Evolutionary conservation across 1,140 invertebrate genomes (phyloP), one percentile per base, ranked within the genome.

Genomic region (Wasmannia auropunctata): DNA sequence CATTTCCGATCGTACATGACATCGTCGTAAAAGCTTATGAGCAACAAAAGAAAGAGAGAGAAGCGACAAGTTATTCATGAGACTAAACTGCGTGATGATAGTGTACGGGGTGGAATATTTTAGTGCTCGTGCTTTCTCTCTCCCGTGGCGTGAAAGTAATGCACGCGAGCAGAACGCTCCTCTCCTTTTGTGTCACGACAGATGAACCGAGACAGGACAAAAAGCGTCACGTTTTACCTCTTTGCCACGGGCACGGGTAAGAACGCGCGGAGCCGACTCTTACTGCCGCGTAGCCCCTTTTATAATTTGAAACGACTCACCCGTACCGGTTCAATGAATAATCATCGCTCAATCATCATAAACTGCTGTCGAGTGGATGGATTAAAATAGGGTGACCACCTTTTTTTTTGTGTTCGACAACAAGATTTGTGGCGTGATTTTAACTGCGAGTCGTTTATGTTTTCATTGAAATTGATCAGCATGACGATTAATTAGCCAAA

Each of bases 301-400:
- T 25, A 58, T 54, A 56, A 87, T 77, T 49, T 54, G 56, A 34
- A 34, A 49, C 56, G 28, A 63, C 19, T 11, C 51, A 28, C 25
- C 34, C 14, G 19, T 46, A 58, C 40, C 67, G 49, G 25, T 74
- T 86, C 86, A 62, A 85, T 56, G 86, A 89, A 89, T 88, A 89
- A 80, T 89, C 81, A 88, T 89, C 76, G 81, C 74, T 80, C 87
- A 69, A 88, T 89, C 81, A 86, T 86, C 86, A 76, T 88, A 86
- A 89, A 89, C 46, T 10, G 77, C 22, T 65, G 63, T 58, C 34
- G 81, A 79, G n/a, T 51, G 51, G 70, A 37, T 37, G 69, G 31
- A 80, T 80, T 54, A 69, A 80, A 80, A 37, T 16, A 28, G 63
- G 22, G 49, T 54, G 43, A 28, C 1, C 22, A 34, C 19, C 16